phyloP scores from a whole-genome alignment of 1,140 invertebrate genomes.

The Papilio machaon region DNA sequence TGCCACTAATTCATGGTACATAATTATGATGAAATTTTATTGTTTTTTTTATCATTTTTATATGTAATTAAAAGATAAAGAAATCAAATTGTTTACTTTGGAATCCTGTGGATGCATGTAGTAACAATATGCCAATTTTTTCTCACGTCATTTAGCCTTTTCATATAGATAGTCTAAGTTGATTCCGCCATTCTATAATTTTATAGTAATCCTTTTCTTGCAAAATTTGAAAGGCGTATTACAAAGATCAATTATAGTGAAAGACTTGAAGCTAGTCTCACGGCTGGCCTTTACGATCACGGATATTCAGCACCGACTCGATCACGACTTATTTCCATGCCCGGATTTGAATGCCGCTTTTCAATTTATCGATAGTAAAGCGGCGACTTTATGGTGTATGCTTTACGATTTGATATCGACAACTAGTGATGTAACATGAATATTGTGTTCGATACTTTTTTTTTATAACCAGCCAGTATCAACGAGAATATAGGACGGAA shows the following conservation, averaged over 20 bases:
- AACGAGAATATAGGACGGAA: too few species aligned
- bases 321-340: slow-evolving; percentile 36
- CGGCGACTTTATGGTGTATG: neutral
- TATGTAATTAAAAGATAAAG: too few species aligned
- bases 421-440: too few species aligned
- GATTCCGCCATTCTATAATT: neutral
- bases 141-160: neutral
- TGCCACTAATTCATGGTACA: too few species aligned
- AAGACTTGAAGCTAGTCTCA: slow-evolving; percentile 13
- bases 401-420: slow-evolving; percentile 15
- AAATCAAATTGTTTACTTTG: too few species aligned
- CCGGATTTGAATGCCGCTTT: slow-evolving; percentile 28
- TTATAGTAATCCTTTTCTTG: neutral
- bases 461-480: neutral
- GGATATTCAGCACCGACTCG: slow-evolving; percentile 1
- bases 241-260: slow-evolving; percentile 30
- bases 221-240: neutral
- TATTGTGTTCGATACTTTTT: too few species aligned
- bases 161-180: neutral
- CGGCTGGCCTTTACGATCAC: slow-evolving; percentile 20
- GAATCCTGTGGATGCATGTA: too few species aligned
- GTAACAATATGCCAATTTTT: neutral
- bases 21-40: too few species aligned
- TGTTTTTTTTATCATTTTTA: too few species aligned
- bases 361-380: slow-evolving; percentile 30